Evolutionary conservation across 64 coral and sea anemone genomes (phyloP).

Genomic region (Stichodactyla helianthus): DNA sequence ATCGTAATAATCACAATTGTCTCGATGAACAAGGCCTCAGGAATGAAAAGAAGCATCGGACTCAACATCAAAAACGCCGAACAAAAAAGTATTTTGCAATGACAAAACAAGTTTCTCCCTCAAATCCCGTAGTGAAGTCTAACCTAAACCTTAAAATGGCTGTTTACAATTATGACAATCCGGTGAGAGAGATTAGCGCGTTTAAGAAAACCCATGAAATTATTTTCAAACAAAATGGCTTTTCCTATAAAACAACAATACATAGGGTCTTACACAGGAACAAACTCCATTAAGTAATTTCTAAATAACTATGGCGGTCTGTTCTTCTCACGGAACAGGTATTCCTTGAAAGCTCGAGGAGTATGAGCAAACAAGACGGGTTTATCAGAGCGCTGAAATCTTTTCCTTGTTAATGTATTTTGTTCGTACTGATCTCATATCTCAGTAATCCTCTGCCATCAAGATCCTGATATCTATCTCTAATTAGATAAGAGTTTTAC

Average conservation of each 20-base stretch:
- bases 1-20: neutral
- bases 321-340: neutral
- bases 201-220: neutral
- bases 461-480: neutral
- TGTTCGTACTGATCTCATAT: neutral
- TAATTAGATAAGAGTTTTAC: conserved; percentile 10
- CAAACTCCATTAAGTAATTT: neutral
- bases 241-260: conserved; percentile 1
- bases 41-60: neutral
- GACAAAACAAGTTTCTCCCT: neutral
- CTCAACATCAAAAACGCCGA: neutral
- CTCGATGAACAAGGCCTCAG: neutral
- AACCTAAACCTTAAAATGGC: neutral
- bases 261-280: neutral
- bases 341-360: neutral
- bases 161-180: conserved; percentile 13
- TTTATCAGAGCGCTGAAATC: neutral
- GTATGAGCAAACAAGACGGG: neutral
- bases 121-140: neutral
- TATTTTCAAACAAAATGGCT: conserved; percentile 13
- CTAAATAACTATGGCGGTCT: neutral
- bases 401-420: conserved; percentile 1
- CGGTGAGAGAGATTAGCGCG: neutral
- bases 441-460: neutral
- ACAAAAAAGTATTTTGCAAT: neutral